phyloP scores from a whole-genome alignment of 2,888 invertebrate species.

The Dermolepida albohirtum region DNA sequence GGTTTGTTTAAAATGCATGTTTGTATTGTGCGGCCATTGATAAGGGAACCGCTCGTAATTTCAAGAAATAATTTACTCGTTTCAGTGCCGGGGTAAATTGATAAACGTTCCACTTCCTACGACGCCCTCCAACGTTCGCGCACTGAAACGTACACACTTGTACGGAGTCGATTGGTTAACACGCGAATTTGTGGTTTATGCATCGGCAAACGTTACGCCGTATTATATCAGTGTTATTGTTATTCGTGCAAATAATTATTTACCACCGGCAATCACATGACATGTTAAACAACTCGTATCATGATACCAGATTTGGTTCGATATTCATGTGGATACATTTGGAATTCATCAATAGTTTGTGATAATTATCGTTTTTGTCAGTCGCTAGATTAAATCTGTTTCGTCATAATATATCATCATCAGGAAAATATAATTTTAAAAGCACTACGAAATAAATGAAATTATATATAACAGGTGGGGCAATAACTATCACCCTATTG shows the following conservation, averaged over 20 bases:
- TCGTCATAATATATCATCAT: too few species aligned
- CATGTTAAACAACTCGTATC: slow-evolving; percentile 28
- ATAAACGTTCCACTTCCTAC: slow-evolving; percentile 55
- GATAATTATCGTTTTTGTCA: too few species aligned
- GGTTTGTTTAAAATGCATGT: slow-evolving; percentile 25
- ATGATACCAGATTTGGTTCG: too few species aligned
- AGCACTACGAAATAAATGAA: too few species aligned
- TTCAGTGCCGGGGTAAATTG: slow-evolving; percentile 52
- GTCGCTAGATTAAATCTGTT: too few species aligned
- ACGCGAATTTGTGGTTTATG: slow-evolving; percentile 37
- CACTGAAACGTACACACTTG: slow-evolving; percentile 17
- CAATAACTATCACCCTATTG: too few species aligned
- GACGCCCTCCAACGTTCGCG: slow-evolving; percentile 21
- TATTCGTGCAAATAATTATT: slow-evolving; percentile 36
- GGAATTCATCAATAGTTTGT: too few species aligned
- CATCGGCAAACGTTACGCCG: slow-evolving; percentile 26
- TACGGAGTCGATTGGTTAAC: slow-evolving; percentile 18
- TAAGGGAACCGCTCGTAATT: slow-evolving; percentile 36
- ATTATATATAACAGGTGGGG: too few species aligned
- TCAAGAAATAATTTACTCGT: slow-evolving; percentile 44
- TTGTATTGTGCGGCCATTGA: slow-evolving; percentile 32
- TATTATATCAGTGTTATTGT: slow-evolving; percentile 1
- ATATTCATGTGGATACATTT: too few species aligned
- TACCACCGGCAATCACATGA: slow-evolving; percentile 14
- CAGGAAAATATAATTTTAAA: too few species aligned